Conservation (phyloP, 2,888 invertebrate genomes). For the Drosophila emarginata region DNA sequence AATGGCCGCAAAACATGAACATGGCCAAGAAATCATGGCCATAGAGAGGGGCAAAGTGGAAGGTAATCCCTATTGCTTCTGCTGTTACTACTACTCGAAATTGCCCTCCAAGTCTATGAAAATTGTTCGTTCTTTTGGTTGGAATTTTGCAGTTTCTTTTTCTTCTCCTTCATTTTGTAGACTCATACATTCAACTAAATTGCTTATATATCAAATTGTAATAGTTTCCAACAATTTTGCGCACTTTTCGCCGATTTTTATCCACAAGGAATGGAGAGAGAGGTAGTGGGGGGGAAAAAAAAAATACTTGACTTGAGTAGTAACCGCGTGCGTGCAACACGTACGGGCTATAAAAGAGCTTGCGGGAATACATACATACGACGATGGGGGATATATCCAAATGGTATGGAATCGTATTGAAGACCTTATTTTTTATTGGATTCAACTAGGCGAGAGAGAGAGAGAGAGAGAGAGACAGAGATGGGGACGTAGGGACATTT, state of each 20-base stretch:
- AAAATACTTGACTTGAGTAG: slow-evolving; percentile 15
- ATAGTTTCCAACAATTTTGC: slow-evolving; percentile 68
- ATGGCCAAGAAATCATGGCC: neutral
- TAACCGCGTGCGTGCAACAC: slow-evolving; percentile 58
- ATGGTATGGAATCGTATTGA: slow-evolving; percentile 2
- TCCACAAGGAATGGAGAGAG: neutral
- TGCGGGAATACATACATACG: slow-evolving; percentile 33
- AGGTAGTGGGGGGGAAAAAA: neutral
- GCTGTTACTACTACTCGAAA: neutral
- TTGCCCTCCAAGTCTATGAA: slow-evolving; percentile 12
- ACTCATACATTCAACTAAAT: slow-evolving; percentile 68
- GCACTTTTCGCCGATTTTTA: slow-evolving; percentile 48
- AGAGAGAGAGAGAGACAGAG: neutral
- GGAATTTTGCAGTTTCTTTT: neutral
- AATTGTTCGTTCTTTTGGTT: slow-evolving; percentile 26
- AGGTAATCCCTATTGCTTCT: neutral
- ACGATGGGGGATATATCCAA: neutral
- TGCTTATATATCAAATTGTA: slow-evolving; percentile 72
- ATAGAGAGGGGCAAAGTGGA: neutral
- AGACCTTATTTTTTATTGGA: slow-evolving; percentile 15
- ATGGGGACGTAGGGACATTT: too few relatives aligned
- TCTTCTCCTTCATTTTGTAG: slow-evolving; percentile 9
- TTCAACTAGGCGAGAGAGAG: neutral
- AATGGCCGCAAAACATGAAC: slow-evolving; percentile 64
- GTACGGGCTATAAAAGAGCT: slow-evolving; percentile 59